Conservation (phyloP, 2,888 invertebrate species). For the Trichopria drosophilae region DNA sequence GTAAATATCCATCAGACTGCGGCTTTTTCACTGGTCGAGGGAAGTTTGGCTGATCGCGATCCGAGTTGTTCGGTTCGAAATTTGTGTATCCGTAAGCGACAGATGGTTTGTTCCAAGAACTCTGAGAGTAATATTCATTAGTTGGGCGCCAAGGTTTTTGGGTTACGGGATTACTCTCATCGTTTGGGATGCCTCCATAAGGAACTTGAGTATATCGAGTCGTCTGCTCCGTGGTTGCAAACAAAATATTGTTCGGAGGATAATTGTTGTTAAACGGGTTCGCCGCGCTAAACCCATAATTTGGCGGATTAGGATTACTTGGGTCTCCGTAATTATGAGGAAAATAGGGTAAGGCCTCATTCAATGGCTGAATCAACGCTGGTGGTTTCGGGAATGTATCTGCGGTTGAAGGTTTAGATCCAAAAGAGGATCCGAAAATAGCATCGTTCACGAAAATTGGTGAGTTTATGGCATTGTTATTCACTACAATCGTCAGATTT, state of each 20-base stretch:
- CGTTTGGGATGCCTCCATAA: too few species aligned
- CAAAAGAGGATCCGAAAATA: conserved; percentile 41
- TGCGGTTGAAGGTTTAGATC: conserved; percentile 25
- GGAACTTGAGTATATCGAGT: not conserved
- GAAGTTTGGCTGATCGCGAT: conserved; percentile 7
- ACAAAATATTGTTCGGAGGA: conserved; percentile 39
- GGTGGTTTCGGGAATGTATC: conserved; percentile 8
- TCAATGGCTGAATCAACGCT: not conserved
- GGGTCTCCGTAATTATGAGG: conserved; percentile 45
- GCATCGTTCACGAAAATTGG: conserved; percentile 50
- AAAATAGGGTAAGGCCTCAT: conserved; percentile 38
- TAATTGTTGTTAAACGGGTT: conserved; percentile 36
- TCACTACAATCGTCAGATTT: conserved; percentile 49
- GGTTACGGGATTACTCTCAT: too few species aligned
- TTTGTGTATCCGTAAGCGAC: conserved; percentile 4
- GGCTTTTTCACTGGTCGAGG: conserved; percentile 8
- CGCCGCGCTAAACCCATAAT: conserved; percentile 39
- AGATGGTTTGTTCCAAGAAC: conserved; percentile 4
- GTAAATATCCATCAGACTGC: too few species aligned
- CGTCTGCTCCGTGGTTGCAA: conserved; percentile 20
- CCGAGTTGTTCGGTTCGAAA: conserved; percentile 13
- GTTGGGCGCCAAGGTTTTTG: not conserved
- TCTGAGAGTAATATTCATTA: conserved; percentile 2
- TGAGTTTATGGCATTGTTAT: conserved; percentile 51
- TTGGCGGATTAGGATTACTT: conserved; percentile 49